Evolutionary conservation across 2,888 invertebrate species (phyloP), one percentile per base, ranked within the genome.

Genomic region (Lasioglossum oenotherae): DNA sequence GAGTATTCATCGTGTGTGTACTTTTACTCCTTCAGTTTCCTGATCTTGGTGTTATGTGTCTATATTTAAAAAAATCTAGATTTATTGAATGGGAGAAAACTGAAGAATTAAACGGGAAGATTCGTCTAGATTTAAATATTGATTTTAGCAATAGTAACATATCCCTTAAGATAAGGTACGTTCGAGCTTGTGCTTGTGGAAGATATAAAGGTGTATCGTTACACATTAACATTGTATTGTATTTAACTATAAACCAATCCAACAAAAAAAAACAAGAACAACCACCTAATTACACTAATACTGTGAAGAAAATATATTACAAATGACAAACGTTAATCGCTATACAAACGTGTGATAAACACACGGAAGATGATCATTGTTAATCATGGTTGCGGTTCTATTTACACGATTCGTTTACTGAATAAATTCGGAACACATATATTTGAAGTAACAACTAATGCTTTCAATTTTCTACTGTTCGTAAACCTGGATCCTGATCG

Each of bases 381-480:
- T 93, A 93, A 92, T 92, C 91, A 93, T 93, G 91, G 90, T 93
- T 93, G 89, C 92, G 89, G 89, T 91, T 93, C 92, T 93, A 92
- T 93, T 92, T 92, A 93, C 93, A 94, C 91, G 87, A 89, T 93
- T 93, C 92, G 91, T 92, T 93, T 92, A 93, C 87, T 86, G 90
- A 92, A 92, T 92, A 92, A 91, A 92, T 89, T 91, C 85, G 85
- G 87, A 88, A 91, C 90, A 90, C 89, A 91, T 92, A 92, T 92
- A 92, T 91, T 92, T 91, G 79, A 90, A 90, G 80, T 88, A 88
- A 90, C 78, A 81, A 84, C 74, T 31, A 80, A 76, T 67, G 76
- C 74, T 35, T 86, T 82, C 60, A 57, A 75, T 14, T 89, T 71
- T 84, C 49, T 78, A 75, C 71, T 77, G 75, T 35, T 12, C 4